A percentile compares a stretch with the other conserved stretches of the same genome.
Evolutionary conservation across 92 coral and sea anemone species (phyloP).

Genomic region (Isaurus tuberculatus): DNA sequence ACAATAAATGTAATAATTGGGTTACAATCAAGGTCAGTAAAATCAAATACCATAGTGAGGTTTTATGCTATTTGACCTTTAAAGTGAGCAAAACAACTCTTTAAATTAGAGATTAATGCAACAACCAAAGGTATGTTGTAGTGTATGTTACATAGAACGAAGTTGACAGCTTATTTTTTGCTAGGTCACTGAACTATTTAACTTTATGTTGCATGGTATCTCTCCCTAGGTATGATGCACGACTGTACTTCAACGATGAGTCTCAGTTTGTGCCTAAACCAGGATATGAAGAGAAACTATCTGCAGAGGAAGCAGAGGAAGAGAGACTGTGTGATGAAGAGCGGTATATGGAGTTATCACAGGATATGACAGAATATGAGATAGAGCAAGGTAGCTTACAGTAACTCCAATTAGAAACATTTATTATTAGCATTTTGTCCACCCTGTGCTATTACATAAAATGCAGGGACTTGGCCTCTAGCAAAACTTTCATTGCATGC

Average conservation of each 20-base stretch:
- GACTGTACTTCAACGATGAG: slow-evolving; percentile 86
- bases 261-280: slow-evolving; percentile 74
- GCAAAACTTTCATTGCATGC: no score
- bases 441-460: no score
- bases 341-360: slow-evolving; percentile 83
- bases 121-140: background rate
- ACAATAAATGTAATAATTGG: no score
- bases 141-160: background rate
- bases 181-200: background rate
- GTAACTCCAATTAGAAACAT: no score
- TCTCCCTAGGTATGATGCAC: slow-evolving; percentile 89
- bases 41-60: no score
- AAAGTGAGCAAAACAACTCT: background rate
- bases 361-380: slow-evolving; percentile 75
- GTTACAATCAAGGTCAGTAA: no score
- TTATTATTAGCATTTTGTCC: no score
- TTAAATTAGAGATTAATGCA: background rate
- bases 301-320: slow-evolving; percentile 75
- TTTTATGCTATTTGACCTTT: no score
- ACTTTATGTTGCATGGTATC: slow-evolving; percentile 17
- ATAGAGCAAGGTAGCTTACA: slow-evolving; percentile 75
- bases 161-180: background rate
- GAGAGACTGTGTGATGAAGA: slow-evolving; percentile 92
- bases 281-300: slow-evolving; percentile 30
- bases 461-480: no score